Evolutionary conservation across 2,113 vertebrate species (phyloP), one percentile per base, ranked within the genome.

Genomic region (Corydoras maculifer): DNA sequence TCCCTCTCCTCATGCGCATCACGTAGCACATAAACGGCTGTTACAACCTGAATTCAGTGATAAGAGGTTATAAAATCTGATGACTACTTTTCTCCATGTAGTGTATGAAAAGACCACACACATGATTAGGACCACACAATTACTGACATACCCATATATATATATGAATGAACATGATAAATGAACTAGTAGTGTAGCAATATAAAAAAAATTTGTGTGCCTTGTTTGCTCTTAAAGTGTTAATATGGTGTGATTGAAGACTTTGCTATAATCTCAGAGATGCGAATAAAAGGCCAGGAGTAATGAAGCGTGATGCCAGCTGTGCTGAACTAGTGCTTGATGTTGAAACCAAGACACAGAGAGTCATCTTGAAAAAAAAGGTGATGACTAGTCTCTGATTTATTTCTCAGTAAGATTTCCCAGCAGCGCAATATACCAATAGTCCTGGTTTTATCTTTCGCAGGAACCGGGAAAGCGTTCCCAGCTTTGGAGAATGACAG

Each of bases 401-500:
- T 31, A 4, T 35, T 31, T 58, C 4, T 32, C 18, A 43, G 1
- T 13, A 58, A 5, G 18, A n/a, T 12, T 74, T 64, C 11, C 9
- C 15, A 4, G 71, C 11, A 35, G 8, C 13, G 4, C 3, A 2
- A 6, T 49, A 14, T 25, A 12, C 50, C 13, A 65, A 18, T 51
- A 57, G 13, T 55, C 57, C 32, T 43, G 18, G 18, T 25, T 25
- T 25, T 67, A 31, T 53, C 15, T 59, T 31, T 67, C 35, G 75
- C 30, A 99, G 97, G 97, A 99, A 62, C 95, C 97, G 0, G 97
- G 97, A 25, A 99, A 99, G 80, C 92, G 97, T 2, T 99, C 97
- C 15, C 97, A 98, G 83, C 89, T 99, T 31, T 99, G 97, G 97
- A 89, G 94, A 68, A 94, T 99, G 93, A 96, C 81, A 0, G 92